Percentiles rank a stretch among this genome's conserved stretches.
Conservation (phyloP, 2,888 invertebrate species). For the Agrotis segetum region DNA sequence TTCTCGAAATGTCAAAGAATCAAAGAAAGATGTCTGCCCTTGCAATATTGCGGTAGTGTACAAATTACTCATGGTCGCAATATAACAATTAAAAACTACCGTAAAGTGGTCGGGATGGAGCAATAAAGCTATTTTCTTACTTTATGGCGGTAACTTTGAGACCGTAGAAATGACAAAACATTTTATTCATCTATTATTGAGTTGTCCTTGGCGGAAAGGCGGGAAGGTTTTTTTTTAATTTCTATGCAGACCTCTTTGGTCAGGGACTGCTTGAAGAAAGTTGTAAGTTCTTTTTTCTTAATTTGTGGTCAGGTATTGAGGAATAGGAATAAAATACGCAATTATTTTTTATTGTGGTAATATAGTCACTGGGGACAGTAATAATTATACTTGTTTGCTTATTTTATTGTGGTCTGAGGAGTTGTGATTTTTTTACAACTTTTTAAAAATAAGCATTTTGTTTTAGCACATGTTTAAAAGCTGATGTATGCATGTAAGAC, state of each 20-base stretch:
- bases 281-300: conserved; percentile 52
- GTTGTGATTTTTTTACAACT: not conserved
- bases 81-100: conserved; percentile 84
- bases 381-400: conserved; percentile 27
- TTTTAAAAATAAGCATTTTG: not conserved
- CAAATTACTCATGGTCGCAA: conserved; percentile 81
- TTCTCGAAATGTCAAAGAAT: conserved; percentile 59
- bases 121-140: conserved; percentile 75
- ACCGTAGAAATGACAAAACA: conserved; percentile 74
- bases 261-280: conserved; percentile 62
- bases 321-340: conserved; percentile 61
- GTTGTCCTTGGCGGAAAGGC: conserved; percentile 62
- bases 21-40: conserved; percentile 69
- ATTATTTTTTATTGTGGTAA: conserved; percentile 58
- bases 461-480: not conserved
- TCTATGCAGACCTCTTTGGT: conserved; percentile 32
- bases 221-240: conserved; percentile 37
- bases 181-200: conserved; percentile 60
- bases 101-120: conserved; percentile 79
- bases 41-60: conserved; percentile 80
- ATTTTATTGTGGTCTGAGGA: conserved; percentile 6
- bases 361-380: conserved; percentile 30
- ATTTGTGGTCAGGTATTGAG: conserved; percentile 61
- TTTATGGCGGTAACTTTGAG: conserved; percentile 67
- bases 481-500: not conserved